These are phyloP conservation scores for Drosophila tani DNA, from an alignment of 1,140 invertebrate species.

Conservation along the genomic window DNA sequence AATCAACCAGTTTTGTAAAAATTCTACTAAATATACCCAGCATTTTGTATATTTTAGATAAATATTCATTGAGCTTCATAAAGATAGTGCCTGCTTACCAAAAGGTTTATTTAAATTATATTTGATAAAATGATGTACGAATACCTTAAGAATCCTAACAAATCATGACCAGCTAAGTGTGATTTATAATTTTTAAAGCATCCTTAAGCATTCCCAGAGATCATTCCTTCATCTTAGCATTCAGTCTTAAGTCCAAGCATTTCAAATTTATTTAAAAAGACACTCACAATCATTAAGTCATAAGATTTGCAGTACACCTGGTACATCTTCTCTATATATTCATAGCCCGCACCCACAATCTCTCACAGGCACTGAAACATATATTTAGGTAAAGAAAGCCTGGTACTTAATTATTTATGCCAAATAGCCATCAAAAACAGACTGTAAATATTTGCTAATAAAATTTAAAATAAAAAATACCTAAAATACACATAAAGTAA, in stretches of 20 bases:
- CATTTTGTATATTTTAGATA: neutral
- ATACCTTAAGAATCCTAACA: neutral
- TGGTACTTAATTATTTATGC: constrained; percentile 68
- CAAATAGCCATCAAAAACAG: constrained; percentile 62
- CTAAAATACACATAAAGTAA: constrained; percentile 21
- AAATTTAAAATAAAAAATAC: constrained; percentile 14
- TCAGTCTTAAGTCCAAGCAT: neutral
- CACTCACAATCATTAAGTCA: constrained; percentile 5
- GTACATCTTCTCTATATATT: constrained; percentile 14
- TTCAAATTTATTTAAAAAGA: constrained; percentile 14
- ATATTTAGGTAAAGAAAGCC: constrained; percentile 39
- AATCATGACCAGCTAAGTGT: constrained; percentile 19
- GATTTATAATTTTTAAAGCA: constrained; percentile 14
- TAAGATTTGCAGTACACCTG: constrained; percentile 24
- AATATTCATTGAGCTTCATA: neutral
- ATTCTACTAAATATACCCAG: neutral
- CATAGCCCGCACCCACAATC: constrained; percentile 16
- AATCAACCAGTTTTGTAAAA: constrained; percentile 9
- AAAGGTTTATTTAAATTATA: constrained; percentile 6
- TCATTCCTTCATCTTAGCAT: neutral
- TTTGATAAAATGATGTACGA: neutral
- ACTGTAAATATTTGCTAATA: constrained; percentile 55
- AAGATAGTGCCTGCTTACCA: constrained; percentile 11
- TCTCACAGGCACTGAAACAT: constrained; percentile 41
- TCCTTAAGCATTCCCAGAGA: neutral